These are phyloP conservation scores for Craterocephalus amniculus DNA, from an alignment of 2,797 vertebrate genomes.

Conservation along the genomic window DNA sequence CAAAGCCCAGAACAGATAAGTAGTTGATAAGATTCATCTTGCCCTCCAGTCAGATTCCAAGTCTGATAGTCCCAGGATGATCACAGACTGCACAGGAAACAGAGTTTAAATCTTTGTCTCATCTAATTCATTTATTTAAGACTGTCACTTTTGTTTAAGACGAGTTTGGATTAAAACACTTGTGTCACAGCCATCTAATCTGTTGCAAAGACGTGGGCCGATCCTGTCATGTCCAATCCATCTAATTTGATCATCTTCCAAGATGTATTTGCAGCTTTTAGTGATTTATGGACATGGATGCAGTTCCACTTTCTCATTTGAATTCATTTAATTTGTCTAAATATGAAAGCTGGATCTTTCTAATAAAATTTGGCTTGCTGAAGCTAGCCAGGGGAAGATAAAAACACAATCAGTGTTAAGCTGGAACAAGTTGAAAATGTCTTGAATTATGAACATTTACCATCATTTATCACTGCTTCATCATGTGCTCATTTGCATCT, in stretches of 20 bases:
- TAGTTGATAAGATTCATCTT: conserved; percentile 63
- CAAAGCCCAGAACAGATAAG: conserved; percentile 55
- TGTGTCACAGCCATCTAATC: conserved; percentile 73
- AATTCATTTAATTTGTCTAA: conserved; percentile 65
- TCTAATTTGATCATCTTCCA: conserved; percentile 61
- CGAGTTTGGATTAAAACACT: conserved; percentile 65
- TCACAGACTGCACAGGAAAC: conserved; percentile 47
- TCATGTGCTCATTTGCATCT: neutral
- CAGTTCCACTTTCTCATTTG: conserved; percentile 47
- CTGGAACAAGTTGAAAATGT: conserved; percentile 11
- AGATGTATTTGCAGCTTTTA: conserved; percentile 63
- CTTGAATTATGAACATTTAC: conserved; percentile 26
- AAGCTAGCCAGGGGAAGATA: conserved; percentile 33
- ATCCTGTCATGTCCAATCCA: conserved; percentile 76
- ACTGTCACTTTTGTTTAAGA: conserved; percentile 79
- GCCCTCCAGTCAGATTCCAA: conserved; percentile 59
- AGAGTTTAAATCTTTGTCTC: conserved; percentile 74
- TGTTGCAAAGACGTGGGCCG: conserved; percentile 46
- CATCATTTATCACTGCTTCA: conserved; percentile 8
- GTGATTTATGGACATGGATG: conserved; percentile 36
- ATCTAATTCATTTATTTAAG: conserved; percentile 78
- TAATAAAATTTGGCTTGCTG: conserved; percentile 40
- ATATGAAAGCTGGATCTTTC: conserved; percentile 39
- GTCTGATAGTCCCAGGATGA: conserved; percentile 55
- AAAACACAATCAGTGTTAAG: conserved; percentile 47